A percentile compares a stretch with the other conserved stretches of the same genome.
These are phyloP conservation scores for Acleris sparsana DNA, from an alignment of 2,888 invertebrate genomes.

Conservation along the genomic window DNA sequence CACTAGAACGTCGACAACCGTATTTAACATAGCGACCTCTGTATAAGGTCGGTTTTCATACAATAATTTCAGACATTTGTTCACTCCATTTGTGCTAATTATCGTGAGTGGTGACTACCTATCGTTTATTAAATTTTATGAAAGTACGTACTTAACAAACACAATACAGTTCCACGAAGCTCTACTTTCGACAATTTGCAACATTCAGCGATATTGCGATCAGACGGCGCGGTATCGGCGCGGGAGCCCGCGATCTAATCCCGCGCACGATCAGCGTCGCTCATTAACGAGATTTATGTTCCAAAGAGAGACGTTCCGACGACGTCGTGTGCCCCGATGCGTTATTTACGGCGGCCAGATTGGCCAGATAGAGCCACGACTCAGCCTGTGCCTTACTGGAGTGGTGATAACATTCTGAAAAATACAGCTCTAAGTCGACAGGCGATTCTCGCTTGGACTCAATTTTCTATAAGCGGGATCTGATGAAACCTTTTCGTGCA, in stretches of 20 bases:
- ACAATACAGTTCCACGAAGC: background rate
- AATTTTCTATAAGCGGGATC: too few relatives aligned
- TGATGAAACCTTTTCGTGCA: too few relatives aligned
- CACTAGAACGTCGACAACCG: too few relatives aligned
- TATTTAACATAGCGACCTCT: too few relatives aligned
- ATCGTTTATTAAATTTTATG: background rate
- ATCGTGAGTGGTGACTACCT: too few relatives aligned
- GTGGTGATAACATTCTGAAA: constrained; percentile 29
- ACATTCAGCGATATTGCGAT: constrained; percentile 27
- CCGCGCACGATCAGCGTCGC: constrained; percentile 69
- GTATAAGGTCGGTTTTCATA: too few relatives aligned
- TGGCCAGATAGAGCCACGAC: constrained; percentile 57
- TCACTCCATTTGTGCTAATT: too few relatives aligned
- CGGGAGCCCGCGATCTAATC: constrained; percentile 65
- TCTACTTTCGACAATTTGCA: constrained; percentile 9
- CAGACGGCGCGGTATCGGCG: constrained; percentile 34
- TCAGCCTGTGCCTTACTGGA: constrained; percentile 36
- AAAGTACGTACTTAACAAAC: background rate
- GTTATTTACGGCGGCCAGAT: constrained; percentile 75
- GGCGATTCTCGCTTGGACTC: background rate
- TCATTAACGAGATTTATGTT: constrained; percentile 82
- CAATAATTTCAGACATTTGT: too few relatives aligned
- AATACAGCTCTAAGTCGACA: background rate
- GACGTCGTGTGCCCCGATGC: constrained; percentile 65
- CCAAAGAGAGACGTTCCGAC: constrained; percentile 69